Base-by-base conservation (phyloP, 2,113 vertebrate genomes). In the Narcine bancroftii region DNA sequence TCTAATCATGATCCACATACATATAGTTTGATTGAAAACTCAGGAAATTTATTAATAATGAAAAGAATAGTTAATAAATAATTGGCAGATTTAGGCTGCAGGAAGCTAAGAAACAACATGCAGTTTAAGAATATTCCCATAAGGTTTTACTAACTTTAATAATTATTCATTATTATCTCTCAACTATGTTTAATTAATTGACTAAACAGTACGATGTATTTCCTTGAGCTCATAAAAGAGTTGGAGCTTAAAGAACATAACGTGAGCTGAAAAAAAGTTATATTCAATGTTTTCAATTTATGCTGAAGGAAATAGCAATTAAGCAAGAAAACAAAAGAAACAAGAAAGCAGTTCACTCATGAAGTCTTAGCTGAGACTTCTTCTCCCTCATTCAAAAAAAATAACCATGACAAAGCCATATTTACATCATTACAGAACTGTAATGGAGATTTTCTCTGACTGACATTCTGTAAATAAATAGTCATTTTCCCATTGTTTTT, bases 161-260 rank as follows among this genome's bases (percentile, higher is more conserved):
- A 91, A 69, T 69, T 17, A 42, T 69, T 91, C 65, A 91, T 91
- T 91, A 91, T 91, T 91, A 91, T 24, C 3, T 91, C 89, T 26
- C 26, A 45, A 91, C 65, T 91, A 69, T 65, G 63, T 42, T 89
- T 89, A 63, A 65, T 89, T 89, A 89, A 89, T 42, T 91, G 89
- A 71, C 65, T 91, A 47, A 91, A 13, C 21, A 45, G 89, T 42
- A 17, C 17, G 26, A 47, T 47, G 26, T 69, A 39, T 4, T 47
- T 91, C 71, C 39, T 24, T 69, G 89, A 65, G 65, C 5, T 42
- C 63, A 71, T 91, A 69, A 71, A 26, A 42, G 29, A 69, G n/a
- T 39, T 29, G 89, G 10, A 69, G 65, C 42, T 60, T 60, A 63
- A 87, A 69, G 15, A 69, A 66, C 60, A 65, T 63, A 65, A 66